Percentiles rank a stretch among this genome's conserved stretches.
Evolutionary conservation across 30 jellyfish, hydroid and myxozoan genomes (phyloP).

Genomic region (Rhopilema esculentum): DNA sequence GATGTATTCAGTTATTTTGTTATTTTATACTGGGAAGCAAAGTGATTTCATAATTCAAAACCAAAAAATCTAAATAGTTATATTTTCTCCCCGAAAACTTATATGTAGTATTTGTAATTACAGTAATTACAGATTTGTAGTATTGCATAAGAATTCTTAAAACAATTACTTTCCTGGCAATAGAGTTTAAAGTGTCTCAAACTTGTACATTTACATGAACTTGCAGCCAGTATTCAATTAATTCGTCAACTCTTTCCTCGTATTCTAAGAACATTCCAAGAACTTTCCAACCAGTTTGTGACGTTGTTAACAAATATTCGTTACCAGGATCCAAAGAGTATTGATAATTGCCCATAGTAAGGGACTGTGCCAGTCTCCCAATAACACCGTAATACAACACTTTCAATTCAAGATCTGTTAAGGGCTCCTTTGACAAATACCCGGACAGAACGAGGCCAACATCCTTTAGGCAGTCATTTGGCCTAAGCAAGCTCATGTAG

Average conservation of each 20-base stretch:
- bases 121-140: no score
- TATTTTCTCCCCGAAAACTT: no score
- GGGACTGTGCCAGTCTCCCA: slow-evolving; percentile 37
- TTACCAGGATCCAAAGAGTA: slow-evolving; percentile 32
- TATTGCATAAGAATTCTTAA: no score
- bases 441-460: slow-evolving; percentile 49
- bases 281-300: slow-evolving; percentile 39
- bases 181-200: no score
- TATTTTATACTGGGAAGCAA: no score
- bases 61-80: no score
- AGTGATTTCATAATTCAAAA: no score
- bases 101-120: no score
- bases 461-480: slow-evolving; percentile 13
- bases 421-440: slow-evolving; percentile 17
- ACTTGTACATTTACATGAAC: no score
- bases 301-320: slow-evolving; percentile 23
- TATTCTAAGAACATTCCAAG: slow-evolving; percentile 26
- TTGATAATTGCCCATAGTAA: slow-evolving; percentile 47
- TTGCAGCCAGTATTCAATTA: slow-evolving; percentile 8
- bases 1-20: no score
- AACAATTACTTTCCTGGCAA: no score
- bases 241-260: neutral
- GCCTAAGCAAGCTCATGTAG: slow-evolving; percentile 38
- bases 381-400: slow-evolving; percentile 32
- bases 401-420: slow-evolving; percentile 6